phyloP scores from a whole-genome alignment of 2,888 invertebrate genomes.

The Rhyacophila evoluta region DNA sequence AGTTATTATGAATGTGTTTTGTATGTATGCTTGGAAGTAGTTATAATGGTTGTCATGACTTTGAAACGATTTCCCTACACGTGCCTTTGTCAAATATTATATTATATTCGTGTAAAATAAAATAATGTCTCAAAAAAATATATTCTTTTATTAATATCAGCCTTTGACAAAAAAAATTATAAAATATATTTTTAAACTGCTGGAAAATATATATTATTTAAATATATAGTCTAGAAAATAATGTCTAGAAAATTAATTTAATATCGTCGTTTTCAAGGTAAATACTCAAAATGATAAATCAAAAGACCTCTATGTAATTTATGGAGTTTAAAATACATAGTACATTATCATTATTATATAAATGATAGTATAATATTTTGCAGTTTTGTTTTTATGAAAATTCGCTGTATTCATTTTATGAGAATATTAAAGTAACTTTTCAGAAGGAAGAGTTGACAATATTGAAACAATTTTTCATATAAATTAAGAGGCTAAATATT shows the following conservation, averaged over 20 bases:
- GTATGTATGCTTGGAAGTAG: not conserved
- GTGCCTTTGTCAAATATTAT: not conserved
- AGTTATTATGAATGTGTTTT: not conserved
- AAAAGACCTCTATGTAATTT: not conserved
- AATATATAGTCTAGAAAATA: too few species aligned
- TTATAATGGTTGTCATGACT: not conserved
- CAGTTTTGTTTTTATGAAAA: not conserved
- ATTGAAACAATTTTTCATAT: not conserved
- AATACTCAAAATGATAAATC: not conserved
- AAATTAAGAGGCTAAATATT: not conserved
- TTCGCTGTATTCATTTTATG: not conserved
- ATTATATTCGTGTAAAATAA: not conserved
- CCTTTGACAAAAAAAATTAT: not conserved
- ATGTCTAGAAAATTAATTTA: too few species aligned
- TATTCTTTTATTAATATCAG: not conserved
- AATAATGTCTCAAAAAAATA: not conserved
- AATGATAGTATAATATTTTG: not conserved
- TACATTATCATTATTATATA: not conserved
- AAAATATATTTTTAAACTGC: too few species aligned
- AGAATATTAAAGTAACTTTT: not conserved
- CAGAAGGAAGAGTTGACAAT: not conserved
- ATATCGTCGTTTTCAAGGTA: too few species aligned
- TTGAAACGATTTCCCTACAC: not conserved
- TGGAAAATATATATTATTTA: too few species aligned
- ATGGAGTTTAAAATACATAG: not conserved